Base-by-base conservation (phyloP, 2,888 invertebrate species). In the Eristalis arbustorum region DNA sequence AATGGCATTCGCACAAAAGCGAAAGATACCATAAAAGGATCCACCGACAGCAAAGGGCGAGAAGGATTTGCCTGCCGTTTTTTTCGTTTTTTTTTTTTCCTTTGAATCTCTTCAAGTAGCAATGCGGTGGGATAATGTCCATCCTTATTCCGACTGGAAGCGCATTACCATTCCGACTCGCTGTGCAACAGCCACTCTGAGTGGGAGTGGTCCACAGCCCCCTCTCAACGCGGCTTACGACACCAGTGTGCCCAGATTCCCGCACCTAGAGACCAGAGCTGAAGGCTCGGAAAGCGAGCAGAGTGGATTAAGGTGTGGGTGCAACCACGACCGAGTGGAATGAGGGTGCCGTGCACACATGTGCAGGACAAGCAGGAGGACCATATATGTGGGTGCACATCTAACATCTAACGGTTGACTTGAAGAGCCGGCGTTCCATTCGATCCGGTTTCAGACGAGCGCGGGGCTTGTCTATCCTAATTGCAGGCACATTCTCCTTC, bases 401-500 rank as follows among this genome's bases (percentile, higher is more conserved):
- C 40, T 63, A 18, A 40, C 37, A 28, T 59, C 61, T 14, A 59
- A 62, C 37, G 11, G 13, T 11, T 61, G 61, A 73, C 62, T 63
- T 63, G 18, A 64, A 68, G 63, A 64, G 75, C 59, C 66, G 49
- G 62, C 34, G 37, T 74, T 66, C 18, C 61, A 31, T 67, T 61
- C 37, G 49, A 76, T 71, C 34, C 37, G 49, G 37, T 69, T 56
- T 62, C 25, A 57, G 13, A 40, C 56, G 67, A 22, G n/a, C 23
- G 13, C 31, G 42, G 28, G 31, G 62, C 63, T 66, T 64, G 81
- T 75, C 81, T 64, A 42, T 34, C 28, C 59, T 76, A 72, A 82
- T 82, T 82, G 81, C 76, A 25, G 71, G 71, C 76, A 71, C 31
- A 76, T 67, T 61, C 25, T 25, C 76, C 40, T 14, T 69, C 18